A percentile compares a stretch with the other conserved stretches of the same genome.
phyloP scores from a whole-genome alignment of 2,113 vertebrate species.

The Acrocephalus kingi region DNA sequence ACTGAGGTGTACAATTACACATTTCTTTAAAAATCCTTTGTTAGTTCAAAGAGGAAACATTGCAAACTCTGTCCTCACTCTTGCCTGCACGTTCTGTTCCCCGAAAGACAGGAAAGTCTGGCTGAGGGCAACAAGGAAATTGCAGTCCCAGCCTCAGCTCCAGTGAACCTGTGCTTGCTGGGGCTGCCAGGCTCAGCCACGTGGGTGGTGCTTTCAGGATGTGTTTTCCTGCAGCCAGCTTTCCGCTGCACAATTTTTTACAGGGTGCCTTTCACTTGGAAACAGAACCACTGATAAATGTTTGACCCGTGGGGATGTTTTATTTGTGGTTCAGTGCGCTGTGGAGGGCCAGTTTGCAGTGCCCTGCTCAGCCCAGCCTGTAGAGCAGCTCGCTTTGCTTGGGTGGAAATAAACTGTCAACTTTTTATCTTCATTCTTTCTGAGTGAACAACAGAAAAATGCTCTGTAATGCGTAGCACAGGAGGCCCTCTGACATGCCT shows the following conservation, averaged over 20 bases:
- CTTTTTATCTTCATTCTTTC: neutral
- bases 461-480: neutral
- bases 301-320: neutral
- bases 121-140: neutral
- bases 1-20: neutral
- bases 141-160: neutral
- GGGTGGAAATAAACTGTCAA: neutral
- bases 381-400: neutral
- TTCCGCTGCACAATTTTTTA: neutral
- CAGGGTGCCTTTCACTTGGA: neutral
- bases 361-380: neutral
- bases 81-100: neutral
- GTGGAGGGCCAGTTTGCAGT: neutral
- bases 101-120: neutral
- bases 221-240: neutral
- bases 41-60: neutral
- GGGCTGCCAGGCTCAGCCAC: neutral
- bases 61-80: neutral
- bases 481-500: neutral
- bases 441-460: neutral
- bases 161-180: neutral
- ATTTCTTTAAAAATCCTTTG: neutral
- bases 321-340: neutral
- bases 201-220: neutral
- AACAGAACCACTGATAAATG: neutral